A percentile compares a stretch with the other conserved stretches of the same genome.
Conservation (phyloP, 2,888 invertebrate species). For the Tachystola acroxantha region DNA sequence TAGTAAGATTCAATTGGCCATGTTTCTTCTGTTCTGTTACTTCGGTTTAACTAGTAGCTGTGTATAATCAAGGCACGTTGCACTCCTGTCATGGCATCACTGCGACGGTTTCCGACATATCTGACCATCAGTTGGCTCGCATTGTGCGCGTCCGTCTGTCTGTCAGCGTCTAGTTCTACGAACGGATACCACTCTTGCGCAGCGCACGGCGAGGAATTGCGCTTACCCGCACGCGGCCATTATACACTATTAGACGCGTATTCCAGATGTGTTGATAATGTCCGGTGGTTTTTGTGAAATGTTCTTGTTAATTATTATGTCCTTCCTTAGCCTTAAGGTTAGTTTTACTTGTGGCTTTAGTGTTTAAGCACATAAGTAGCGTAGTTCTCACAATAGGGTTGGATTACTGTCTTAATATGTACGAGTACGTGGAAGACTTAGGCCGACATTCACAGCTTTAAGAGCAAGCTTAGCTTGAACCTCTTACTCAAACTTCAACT, state of each 20-base stretch:
- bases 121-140: slow-evolving; percentile 19
- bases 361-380: no score
- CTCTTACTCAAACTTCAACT: no score
- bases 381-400: no score
- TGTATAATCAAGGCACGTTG: neutral
- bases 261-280: slow-evolving; percentile 8
- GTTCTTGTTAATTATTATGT: neutral
- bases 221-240: slow-evolving; percentile 21
- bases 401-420: no score
- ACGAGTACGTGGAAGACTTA: no score
- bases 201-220: slow-evolving; percentile 29
- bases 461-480: no score
- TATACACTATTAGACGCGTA: slow-evolving; percentile 32
- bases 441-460: no score
- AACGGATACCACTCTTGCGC: slow-evolving; percentile 48
- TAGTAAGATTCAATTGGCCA: no score
- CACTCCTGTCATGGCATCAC: neutral
- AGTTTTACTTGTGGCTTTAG: no score
- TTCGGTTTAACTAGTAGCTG: no score
- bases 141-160: slow-evolving; percentile 36
- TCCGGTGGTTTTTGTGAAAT: slow-evolving; percentile 4
- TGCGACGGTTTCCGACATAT: slow-evolving; percentile 25
- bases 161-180: slow-evolving; percentile 35
- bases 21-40: no score
- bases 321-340: no score